Evolutionary conservation across 2,888 invertebrate species (phyloP).

Genomic region (Drosophila monieri): DNA sequence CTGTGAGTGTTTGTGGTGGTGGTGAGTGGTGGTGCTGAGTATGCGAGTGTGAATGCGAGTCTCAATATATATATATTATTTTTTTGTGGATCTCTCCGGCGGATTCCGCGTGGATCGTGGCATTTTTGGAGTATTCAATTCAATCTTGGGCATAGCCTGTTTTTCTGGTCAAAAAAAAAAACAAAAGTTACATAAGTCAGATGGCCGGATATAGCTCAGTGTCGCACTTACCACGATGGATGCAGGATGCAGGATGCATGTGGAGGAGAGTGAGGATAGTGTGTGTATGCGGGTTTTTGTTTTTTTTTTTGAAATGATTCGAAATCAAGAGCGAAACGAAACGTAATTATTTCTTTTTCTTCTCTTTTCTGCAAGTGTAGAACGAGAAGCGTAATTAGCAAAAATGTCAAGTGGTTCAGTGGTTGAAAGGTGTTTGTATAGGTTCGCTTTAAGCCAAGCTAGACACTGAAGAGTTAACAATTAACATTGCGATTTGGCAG

Average conservation of each 20-base stretch:
- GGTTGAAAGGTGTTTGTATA: slow-evolving; percentile 6
- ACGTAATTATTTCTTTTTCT: slow-evolving; percentile 74
- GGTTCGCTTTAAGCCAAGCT: slow-evolving; percentile 57
- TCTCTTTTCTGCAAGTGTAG: slow-evolving; percentile 74
- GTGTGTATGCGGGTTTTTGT: slow-evolving; percentile 47
- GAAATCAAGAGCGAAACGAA: slow-evolving; percentile 66
- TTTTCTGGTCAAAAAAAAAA: slow-evolving; percentile 33
- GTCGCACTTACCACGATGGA: slow-evolving; percentile 62
- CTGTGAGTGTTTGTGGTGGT: slow-evolving; percentile 3
- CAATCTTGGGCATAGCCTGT: slow-evolving; percentile 50
- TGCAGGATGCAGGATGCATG: slow-evolving; percentile 36
- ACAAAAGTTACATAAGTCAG: slow-evolving; percentile 19
- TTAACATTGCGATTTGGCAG: slow-evolving; percentile 53
- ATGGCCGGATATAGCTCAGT: not conserved
- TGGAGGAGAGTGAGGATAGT: slow-evolving; percentile 27
- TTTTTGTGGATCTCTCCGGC: slow-evolving; percentile 11
- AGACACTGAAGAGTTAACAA: slow-evolving; percentile 50
- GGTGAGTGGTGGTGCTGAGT: slow-evolving; percentile 31
- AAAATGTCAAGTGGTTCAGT: slow-evolving; percentile 12
- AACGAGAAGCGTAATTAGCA: slow-evolving; percentile 37
- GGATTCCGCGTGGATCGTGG: slow-evolving; percentile 27
- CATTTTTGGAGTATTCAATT: slow-evolving; percentile 57
- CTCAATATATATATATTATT: slow-evolving; percentile 9
- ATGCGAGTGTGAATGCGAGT: slow-evolving; percentile 53
- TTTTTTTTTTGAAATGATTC: slow-evolving; percentile 61